phyloP scores from a whole-genome alignment of 2,113 vertebrate species.

The Pseudolaguvia tuberculata region DNA sequence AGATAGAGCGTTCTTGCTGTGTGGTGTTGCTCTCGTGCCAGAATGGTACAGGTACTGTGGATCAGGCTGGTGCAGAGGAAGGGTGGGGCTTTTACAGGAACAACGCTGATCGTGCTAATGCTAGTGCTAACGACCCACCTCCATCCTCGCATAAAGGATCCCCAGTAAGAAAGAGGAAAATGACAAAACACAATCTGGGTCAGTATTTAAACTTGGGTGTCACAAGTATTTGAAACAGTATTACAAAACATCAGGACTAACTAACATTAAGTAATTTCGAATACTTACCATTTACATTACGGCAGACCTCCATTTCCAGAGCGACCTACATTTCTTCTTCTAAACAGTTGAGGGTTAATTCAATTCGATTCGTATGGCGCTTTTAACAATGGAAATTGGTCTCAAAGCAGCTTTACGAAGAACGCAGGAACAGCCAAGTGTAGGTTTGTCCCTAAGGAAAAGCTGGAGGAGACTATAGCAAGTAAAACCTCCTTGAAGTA shows the following conservation, averaged over 20 bases:
- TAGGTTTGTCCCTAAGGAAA: too few species aligned
- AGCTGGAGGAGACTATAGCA: too few species aligned
- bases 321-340: too few species aligned
- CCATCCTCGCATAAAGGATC: conserved; percentile 13
- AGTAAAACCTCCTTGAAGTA: too few species aligned
- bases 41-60: conserved; percentile 55
- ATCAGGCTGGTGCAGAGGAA: conserved; percentile 41
- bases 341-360: too few species aligned
- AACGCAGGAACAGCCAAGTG: too few species aligned
- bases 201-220: neutral
- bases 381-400: too few species aligned
- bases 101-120: conserved; percentile 22
- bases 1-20: conserved; percentile 65
- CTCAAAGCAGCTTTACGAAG: too few species aligned
- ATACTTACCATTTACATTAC: too few species aligned
- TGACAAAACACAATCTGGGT: neutral
- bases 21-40: conserved; percentile 53
- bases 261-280: neutral
- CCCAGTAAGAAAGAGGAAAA: neutral
- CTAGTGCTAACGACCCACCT: conserved; percentile 9
- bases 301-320: too few species aligned
- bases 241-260: neutral
- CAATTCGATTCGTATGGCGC: too few species aligned
- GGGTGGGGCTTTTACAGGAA: conserved; percentile 42
- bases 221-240: neutral